Conservation (phyloP, 23 tunicate genomes). For the Botrylloides violaceus region DNA sequence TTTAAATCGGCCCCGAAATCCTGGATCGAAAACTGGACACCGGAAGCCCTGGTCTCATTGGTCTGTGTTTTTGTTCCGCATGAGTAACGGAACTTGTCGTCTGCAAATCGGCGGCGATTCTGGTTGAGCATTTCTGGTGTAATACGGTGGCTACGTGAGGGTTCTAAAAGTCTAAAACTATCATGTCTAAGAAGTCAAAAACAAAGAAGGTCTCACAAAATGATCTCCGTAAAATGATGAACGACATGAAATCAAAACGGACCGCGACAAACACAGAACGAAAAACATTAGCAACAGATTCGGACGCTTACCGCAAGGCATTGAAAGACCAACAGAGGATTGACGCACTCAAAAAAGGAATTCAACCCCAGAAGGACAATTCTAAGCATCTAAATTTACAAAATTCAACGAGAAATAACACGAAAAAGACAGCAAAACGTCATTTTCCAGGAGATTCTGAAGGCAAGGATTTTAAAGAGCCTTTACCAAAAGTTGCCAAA, state of each 20-base stretch:
- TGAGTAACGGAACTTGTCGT: too few relatives aligned
- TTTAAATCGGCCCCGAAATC: too few relatives aligned
- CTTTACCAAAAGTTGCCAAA: constrained; percentile 14
- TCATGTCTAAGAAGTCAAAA: constrained; percentile 32
- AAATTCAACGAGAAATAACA: not conserved
- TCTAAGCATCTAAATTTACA: too few relatives aligned
- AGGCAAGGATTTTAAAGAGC: not conserved
- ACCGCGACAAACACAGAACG: not conserved
- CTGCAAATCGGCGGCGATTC: too few relatives aligned
- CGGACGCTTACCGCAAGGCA: constrained; percentile 7
- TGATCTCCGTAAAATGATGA: constrained; percentile 79
- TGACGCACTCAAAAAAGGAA: not conserved
- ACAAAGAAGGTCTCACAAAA: constrained; percentile 46
- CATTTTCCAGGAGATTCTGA: not conserved
- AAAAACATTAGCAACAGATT: not conserved
- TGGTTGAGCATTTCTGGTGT: too few relatives aligned
- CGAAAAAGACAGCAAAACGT: not conserved
- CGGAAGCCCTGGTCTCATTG: too few relatives aligned
- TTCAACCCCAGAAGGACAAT: not conserved
- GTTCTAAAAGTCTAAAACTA: too few relatives aligned
- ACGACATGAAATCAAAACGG: constrained; percentile 61
- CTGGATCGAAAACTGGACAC: too few relatives aligned
- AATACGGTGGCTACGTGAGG: too few relatives aligned
- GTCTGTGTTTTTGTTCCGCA: too few relatives aligned
- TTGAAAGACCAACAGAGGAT: constrained; percentile 15